Evolutionary conservation across 2,888 invertebrate species (phyloP), one percentile per base, ranked within the genome.

Genomic region (Leucozona laternaria): DNA sequence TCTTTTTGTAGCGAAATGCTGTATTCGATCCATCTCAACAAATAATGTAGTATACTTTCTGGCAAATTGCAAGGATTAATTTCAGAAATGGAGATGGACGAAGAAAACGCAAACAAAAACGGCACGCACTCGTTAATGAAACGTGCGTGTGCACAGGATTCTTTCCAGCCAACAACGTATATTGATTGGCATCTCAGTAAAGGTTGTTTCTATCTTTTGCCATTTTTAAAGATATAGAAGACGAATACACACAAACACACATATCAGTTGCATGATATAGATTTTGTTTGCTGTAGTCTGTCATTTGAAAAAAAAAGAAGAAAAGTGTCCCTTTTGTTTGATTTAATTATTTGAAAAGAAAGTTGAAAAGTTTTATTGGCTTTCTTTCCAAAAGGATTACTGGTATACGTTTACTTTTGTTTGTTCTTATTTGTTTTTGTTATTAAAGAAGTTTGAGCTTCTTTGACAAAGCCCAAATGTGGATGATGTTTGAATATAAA

Each of bases 291-390:
- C 20, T 58, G 28, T 34, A 0, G 17, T 4, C 28, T 13, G 15
- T 25, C 25, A 34, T 25, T 62, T n/a, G 28, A 22, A 50, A 25
- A 20, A 31, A 58, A 64, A 66, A 55, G 10, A 55, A 37, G n/a
- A 58, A 64, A 66, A 55, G 13, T 60, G 58, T 76, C 75, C 70
- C 48, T 84, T 68, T 60, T 84, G 79, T 84, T 84, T 84, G 80
- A 64, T 76, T 84, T 76, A 84, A 80, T 84, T 80, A 84, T 84
- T 84, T 62, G 62, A 45, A 43, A 48, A 79, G 68, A 84, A 75
- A 79, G 73, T 79, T 79, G 40, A 28, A 76, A 84, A 84, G 79
- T 84, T 84, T 84, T 84, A 84, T 84, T 84, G 75, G 79, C 76
- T 62, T 80, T 84, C 79, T 75, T 76, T 79, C 20, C 37, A 58